Conservation (phyloP, 2,113 vertebrate species). For the Plectropomus leopardus region DNA sequence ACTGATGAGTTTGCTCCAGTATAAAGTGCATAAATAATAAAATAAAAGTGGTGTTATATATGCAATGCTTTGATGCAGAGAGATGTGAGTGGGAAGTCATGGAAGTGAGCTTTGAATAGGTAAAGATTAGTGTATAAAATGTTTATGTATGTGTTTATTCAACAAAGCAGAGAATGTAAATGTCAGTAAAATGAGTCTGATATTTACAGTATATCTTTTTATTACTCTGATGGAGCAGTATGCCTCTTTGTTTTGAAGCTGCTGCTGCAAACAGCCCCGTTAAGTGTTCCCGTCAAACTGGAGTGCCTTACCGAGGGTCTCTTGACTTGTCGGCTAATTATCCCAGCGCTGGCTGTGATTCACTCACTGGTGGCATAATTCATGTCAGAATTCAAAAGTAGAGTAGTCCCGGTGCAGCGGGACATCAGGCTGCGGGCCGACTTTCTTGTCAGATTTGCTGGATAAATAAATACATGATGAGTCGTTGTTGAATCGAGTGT, state of each 20-base stretch:
- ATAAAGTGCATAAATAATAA: not conserved
- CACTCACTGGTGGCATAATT: conserved; percentile 45
- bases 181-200: not conserved
- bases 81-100: not conserved
- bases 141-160: not conserved
- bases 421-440: not conserved
- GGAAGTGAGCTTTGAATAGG: not conserved
- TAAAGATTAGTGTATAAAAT: not conserved
- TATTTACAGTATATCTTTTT: not conserved
- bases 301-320: conserved; percentile 42
- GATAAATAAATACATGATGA: conserved; percentile 26
- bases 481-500: conserved; percentile 15
- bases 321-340: conserved; percentile 61
- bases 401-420: conserved; percentile 1
- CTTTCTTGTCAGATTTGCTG: conserved; percentile 20
- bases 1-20: not conserved
- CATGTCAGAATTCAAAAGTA: conserved; percentile 33
- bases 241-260: not conserved
- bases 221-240: not conserved
- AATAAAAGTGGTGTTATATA: too few relatives aligned
- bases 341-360: conserved; percentile 13
- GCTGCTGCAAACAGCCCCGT: not conserved
- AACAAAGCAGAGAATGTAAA: not conserved
- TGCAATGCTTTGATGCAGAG: not conserved
- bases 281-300: conserved; percentile 48